phyloP scores from a whole-genome alignment of 2,797 vertebrate species.

The Myotis myotis region DNA sequence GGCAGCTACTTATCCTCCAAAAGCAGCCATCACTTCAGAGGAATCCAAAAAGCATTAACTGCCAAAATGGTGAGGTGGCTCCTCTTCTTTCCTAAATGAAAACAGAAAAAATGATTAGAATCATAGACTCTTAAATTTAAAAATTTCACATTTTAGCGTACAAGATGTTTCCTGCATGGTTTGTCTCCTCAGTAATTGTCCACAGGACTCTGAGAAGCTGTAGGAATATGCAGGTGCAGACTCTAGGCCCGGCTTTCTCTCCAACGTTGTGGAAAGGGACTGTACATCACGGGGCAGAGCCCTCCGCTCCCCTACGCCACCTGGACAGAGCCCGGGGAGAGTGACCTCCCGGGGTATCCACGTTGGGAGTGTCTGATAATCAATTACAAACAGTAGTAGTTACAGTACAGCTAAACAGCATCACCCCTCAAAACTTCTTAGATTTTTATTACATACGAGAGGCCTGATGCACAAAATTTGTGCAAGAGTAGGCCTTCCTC shows the following conservation, averaged over 20 bases:
- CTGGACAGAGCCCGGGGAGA: constrained; percentile 86
- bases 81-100: constrained; percentile 48
- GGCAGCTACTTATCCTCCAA: background rate
- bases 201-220: constrained; percentile 80
- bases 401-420: background rate
- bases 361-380: constrained; percentile 60
- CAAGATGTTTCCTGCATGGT: constrained; percentile 82
- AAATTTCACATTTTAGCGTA: background rate
- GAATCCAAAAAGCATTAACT: background rate
- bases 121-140: background rate
- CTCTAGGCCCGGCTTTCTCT: constrained; percentile 78
- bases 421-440: background rate
- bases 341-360: constrained; percentile 82
- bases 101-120: background rate
- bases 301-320: constrained; percentile 74
- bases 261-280: constrained; percentile 82
- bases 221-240: constrained; percentile 84
- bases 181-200: constrained; percentile 81
- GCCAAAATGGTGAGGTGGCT: background rate
- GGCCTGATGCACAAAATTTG: too few species aligned
- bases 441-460: too few species aligned
- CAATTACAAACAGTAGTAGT: background rate
- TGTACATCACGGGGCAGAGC: constrained; percentile 75
- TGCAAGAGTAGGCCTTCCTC: too few species aligned
- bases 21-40: background rate